Evolutionary conservation across 2,797 vertebrate species (phyloP).

Genomic region (Hypotaenidia philippensis): DNA sequence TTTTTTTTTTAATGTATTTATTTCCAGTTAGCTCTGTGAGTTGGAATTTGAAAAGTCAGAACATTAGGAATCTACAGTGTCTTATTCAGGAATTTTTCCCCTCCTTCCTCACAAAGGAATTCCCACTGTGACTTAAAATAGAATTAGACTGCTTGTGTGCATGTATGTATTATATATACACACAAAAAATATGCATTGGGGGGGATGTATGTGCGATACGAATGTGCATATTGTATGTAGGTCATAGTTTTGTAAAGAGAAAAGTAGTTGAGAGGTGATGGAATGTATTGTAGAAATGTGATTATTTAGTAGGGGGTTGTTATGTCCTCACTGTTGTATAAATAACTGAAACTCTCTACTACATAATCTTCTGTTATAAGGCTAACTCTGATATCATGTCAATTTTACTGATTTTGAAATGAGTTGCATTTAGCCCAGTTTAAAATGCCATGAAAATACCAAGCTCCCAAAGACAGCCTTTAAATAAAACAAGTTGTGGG

Average conservation of each 20-base stretch:
- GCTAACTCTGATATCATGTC: conserved; percentile 83
- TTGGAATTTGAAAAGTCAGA: conserved; percentile 81
- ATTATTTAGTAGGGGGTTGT: conserved; percentile 78
- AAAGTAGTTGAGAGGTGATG: conserved; percentile 76
- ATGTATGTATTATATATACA: conserved; percentile 83
- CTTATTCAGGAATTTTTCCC: conserved; percentile 82
- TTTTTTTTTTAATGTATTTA: conserved; percentile 72
- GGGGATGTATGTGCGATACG: conserved; percentile 76
- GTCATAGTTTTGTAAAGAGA: conserved; percentile 75
- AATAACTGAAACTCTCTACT: conserved; percentile 78
- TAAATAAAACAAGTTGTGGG: conserved; percentile 42
- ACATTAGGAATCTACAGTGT: conserved; percentile 80
- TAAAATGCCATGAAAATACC: conserved; percentile 78
- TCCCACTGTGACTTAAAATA: conserved; percentile 87
- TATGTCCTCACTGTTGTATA: conserved; percentile 77
- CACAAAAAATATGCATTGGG: conserved; percentile 82
- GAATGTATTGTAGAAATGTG: conserved; percentile 81
- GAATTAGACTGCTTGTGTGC: conserved; percentile 82
- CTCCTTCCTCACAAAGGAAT: conserved; percentile 83
- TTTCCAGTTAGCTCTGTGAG: conserved; percentile 81
- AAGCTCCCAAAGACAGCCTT: conserved; percentile 77
- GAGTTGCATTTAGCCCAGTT: conserved; percentile 66
- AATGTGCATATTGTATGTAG: conserved; percentile 80
- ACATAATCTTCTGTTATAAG: conserved; percentile 78
- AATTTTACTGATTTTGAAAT: conserved; percentile 71